Base-by-base conservation (phyloP, 2,888 invertebrate species). In the Pollenia griseotomentosa region DNA sequence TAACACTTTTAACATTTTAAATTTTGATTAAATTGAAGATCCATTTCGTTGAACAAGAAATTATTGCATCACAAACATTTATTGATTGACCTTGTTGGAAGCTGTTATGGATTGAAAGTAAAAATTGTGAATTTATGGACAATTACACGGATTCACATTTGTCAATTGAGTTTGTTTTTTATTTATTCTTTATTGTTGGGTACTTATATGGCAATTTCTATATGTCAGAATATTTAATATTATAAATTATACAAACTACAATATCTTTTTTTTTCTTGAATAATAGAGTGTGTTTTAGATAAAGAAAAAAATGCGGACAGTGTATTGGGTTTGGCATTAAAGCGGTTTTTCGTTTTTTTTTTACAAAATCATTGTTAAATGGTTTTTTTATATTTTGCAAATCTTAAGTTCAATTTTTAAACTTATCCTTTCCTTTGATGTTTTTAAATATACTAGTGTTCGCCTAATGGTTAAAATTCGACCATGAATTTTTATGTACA, bases 51-150 rank as follows among this genome's bases (percentile, higher is more conserved):
- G 7, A 23, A 33, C 44, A 48, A 55, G 59, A 68, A 73, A 68
- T 77, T 33, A 73, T 80, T 77, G 55, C 73, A 44, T 59, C 42
- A 33, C 44, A 61, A 61, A 33, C 33, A 33, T 6, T 33, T 65
- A 55, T 33, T 46, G 42, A n/a, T 65, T 87, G 78, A 74, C 86
- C 86, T 87, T 87, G 86, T 63, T 81, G 42, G 46, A 68, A 44
- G 77, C 46, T 82, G 73, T 12, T 73, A 59, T 53, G 42, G 71
- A 68, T 73, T 63, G 68, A 48, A 65, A 73, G 74, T 59, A 65
- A 86, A 23, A 33, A 68, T 71, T 68, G 73, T 77, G 19, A 87
- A 74, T 87, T 87, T 82, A 81, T 84, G 66, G 63, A 75, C 81
- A 84, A 70, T 63, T 48, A 75, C 80, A 65, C 23, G 66, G 46